Conservation (phyloP, 2,797 vertebrate genomes). For the Alectoris magna region DNA sequence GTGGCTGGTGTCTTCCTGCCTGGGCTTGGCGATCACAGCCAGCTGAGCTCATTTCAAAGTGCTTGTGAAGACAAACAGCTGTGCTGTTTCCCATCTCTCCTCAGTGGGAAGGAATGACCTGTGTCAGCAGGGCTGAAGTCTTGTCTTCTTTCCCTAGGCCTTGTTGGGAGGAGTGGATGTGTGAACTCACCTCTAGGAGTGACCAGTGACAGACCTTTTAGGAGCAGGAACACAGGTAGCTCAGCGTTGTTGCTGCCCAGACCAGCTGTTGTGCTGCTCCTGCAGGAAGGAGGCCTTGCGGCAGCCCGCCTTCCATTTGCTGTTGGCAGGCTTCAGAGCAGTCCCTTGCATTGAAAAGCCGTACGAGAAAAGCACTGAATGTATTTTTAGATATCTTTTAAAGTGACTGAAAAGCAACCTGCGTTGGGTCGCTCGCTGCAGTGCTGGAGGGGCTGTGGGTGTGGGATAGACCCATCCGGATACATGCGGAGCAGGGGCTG, state of each 20-base stretch:
- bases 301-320: neutral
- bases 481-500: neutral
- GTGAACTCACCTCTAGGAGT: neutral
- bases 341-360: conserved; percentile 7
- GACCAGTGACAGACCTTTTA: neutral
- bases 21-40: neutral
- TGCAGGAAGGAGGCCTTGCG: conserved; percentile 10
- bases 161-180: neutral
- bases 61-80: conserved; percentile 3
- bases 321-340: conserved; percentile 14
- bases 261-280: neutral
- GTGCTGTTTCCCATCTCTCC: neutral
- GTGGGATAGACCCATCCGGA: neutral
- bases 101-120: conserved; percentile 20
- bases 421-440: neutral
- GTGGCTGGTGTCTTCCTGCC: neutral
- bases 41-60: neutral
- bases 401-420: conserved; percentile 49
- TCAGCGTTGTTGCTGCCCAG: neutral
- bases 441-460: neutral
- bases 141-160: neutral
- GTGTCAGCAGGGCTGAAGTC: conserved; percentile 19
- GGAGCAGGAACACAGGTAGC: neutral
- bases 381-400: conserved; percentile 62
- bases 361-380: conserved; percentile 47